These are phyloP conservation scores for Priocnemis perturbator DNA, from an alignment of 2,888 invertebrate species.

Conservation along the genomic window DNA sequence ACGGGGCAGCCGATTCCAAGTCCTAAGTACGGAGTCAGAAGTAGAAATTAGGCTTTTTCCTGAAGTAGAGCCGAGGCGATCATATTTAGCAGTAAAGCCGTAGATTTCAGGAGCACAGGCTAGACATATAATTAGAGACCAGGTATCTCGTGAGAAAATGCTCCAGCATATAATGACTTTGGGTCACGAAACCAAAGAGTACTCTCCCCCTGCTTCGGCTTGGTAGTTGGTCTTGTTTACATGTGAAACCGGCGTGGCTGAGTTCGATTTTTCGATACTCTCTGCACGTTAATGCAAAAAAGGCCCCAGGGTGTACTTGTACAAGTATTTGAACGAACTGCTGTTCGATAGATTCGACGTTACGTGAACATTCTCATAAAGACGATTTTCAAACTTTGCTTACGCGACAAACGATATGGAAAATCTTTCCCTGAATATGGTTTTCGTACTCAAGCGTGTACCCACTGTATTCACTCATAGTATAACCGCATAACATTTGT, in stretches of 20 bases:
- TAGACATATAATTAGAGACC: slow-evolving; percentile 73
- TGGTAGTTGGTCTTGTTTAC: slow-evolving; percentile 39
- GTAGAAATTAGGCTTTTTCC: slow-evolving; percentile 62
- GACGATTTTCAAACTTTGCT: too few relatives aligned
- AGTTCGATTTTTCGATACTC: slow-evolving; percentile 7
- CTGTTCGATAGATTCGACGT: neutral
- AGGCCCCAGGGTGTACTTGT: neutral
- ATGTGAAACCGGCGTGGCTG: slow-evolving; percentile 15
- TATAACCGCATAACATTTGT: too few relatives aligned
- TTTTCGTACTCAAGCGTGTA: too few relatives aligned
- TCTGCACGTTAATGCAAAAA: slow-evolving; percentile 5
- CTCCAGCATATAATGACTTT: slow-evolving; percentile 65
- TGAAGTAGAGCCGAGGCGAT: slow-evolving; percentile 24
- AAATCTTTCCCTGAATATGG: too few relatives aligned
- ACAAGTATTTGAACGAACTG: neutral
- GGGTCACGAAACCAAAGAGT: slow-evolving; percentile 65
- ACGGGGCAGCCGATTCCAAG: slow-evolving; percentile 12
- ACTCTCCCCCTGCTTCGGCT: slow-evolving; percentile 29
- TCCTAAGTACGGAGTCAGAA: slow-evolving; percentile 43
- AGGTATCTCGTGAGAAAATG: slow-evolving; percentile 72
- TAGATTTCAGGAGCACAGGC: slow-evolving; percentile 69
- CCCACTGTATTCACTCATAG: too few relatives aligned
- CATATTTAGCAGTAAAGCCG: slow-evolving; percentile 68
- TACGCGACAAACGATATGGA: too few relatives aligned
- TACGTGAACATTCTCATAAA: too few relatives aligned